Evolutionary conservation across 2,113 vertebrate species (phyloP).

Genomic region (Nothobranchius furzeri): DNA sequence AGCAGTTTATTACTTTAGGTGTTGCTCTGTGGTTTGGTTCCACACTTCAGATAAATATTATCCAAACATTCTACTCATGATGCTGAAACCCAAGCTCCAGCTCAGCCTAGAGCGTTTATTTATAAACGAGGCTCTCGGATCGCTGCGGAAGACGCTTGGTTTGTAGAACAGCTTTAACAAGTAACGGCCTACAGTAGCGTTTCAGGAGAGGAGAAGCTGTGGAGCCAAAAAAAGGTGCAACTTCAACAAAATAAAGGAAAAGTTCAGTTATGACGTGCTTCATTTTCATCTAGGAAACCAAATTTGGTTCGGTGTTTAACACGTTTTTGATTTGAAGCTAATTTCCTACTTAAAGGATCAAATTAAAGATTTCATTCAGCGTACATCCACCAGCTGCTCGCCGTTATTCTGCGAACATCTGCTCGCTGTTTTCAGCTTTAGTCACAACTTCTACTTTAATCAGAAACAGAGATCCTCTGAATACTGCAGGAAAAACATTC

Average conservation of each 20-base stretch:
- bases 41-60: conserved; percentile 22
- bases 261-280: conserved; percentile 3
- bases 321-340: too few relatives aligned
- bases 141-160: conserved; percentile 29
- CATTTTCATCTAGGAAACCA: neutral
- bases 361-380: too few relatives aligned
- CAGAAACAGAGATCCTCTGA: neutral
- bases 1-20: neutral
- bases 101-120: conserved; percentile 8
- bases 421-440: too few relatives aligned
- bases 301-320: too few relatives aligned
- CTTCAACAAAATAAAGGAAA: conserved; percentile 36
- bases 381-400: too few relatives aligned
- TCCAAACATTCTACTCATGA: conserved; percentile 14
- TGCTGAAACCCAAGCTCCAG: conserved; percentile 1
- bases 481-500: conserved; percentile 39
- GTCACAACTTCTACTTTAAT: too few relatives aligned
- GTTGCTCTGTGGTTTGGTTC: neutral
- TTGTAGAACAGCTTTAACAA: conserved; percentile 22
- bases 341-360: too few relatives aligned
- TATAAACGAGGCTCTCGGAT: conserved; percentile 30
- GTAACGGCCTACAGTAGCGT: conserved; percentile 24
- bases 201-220: conserved; percentile 35
- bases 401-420: too few relatives aligned
- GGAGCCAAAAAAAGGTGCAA: conserved; percentile 62